Evolutionary conservation across 2,888 invertebrate species (phyloP), one percentile per base, ranked within the genome.

Genomic region (Notocelia uddmanniana): DNA sequence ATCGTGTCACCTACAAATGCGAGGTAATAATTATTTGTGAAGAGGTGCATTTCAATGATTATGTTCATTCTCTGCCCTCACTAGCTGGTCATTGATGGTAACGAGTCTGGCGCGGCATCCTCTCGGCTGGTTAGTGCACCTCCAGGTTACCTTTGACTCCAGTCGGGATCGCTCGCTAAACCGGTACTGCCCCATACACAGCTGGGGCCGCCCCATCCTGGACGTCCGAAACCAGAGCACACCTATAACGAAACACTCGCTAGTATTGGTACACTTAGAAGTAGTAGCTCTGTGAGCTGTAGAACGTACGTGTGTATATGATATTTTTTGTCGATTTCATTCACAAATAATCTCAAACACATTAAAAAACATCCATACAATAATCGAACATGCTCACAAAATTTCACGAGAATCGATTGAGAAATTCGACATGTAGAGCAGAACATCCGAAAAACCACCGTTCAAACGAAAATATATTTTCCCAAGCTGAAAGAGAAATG

Each of bases 91-190:
- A 0, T 79, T 73, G n/a, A 79, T 34, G 8, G 83, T 84, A 45
- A 78, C 73, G 15, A 82, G 63, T n/a, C 78, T 79, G 31, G 82
- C 81, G 19, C 74, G 75, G 57, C 83, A 83, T 23, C 81, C 80
- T 0, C 76, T 69, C 3, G 79, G 76, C 68, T 82, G 80, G 11
- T 60, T 75, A 19, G 77, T 81, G 59, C 83, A 84, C 19, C 81
- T 73, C 83, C 85, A 83, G 11, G 73, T 75, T 3, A 77, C 69
- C 54, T 77, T 74, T 2, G 68, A 63, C 0, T 50, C 79, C 34
- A 54, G 23, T 66, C 66, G 52, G 11, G 31, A 19, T n/a, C 62
- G 34, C 50, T 57, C 23, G 69, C 79, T 79, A 74, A 77, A 83
- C 18, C 79, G 76, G 59, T 83, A 74, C 9, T n/a, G 18, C 2